Conservation (phyloP, 2,888 invertebrate species). For the Pollenia amentaria region DNA sequence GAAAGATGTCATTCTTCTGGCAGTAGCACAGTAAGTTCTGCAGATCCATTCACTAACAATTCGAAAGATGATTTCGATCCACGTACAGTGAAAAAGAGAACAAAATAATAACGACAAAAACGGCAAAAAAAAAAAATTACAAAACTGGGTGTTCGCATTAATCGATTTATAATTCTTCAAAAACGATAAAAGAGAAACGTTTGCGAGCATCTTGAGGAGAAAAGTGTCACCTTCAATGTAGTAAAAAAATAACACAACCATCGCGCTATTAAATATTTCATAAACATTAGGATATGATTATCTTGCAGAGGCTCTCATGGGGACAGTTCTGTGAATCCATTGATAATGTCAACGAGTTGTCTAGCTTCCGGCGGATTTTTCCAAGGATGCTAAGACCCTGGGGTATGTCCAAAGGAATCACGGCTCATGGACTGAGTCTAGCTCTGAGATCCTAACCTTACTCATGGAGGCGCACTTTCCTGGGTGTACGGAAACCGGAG, state of each 20-base stretch:
- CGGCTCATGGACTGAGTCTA: too few relatives aligned
- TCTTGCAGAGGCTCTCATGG: conserved; percentile 31
- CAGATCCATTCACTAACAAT: conserved; percentile 12
- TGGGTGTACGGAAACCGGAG: too few relatives aligned
- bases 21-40: conserved; percentile 1
- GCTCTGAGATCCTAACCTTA: too few relatives aligned
- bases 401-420: too few relatives aligned
- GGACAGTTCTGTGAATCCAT: too few relatives aligned
- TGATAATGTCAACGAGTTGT: too few relatives aligned
- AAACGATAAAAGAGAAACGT: conserved; percentile 43
- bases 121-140: conserved; percentile 38
- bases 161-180: conserved; percentile 37
- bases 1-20: conserved; percentile 9
- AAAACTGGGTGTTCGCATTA: conserved; percentile 25
- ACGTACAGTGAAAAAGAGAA: conserved; percentile 3
- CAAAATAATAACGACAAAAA: conserved; percentile 52
- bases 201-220: conserved; percentile 38
- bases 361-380: too few relatives aligned
- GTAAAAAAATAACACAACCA: conserved; percentile 37
- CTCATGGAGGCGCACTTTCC: too few relatives aligned
- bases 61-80: conserved; percentile 22
- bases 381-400: too few relatives aligned
- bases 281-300: conserved; percentile 23
- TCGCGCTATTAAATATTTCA: conserved; percentile 47
- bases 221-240: conserved; percentile 26